Base-by-base conservation (phyloP, 64 coral and sea anemone species). In the Stichodactyla helianthus region DNA sequence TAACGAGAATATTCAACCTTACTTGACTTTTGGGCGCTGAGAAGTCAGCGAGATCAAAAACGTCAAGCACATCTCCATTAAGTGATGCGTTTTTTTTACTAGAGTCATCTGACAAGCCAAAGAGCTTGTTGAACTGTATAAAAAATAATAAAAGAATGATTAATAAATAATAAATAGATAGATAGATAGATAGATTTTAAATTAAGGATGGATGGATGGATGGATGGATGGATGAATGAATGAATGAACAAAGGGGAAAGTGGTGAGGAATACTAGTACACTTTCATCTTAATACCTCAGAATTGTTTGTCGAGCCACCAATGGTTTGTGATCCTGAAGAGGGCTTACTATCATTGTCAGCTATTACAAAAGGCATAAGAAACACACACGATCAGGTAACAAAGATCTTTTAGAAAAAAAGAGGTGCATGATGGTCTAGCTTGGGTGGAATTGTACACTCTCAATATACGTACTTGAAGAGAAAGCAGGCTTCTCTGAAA, bases 41-140 rank as follows among this genome's bases (percentile, higher is more conserved):
- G 31, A 91, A 22, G 20, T 59, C 35, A 12, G 85, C 19, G 19
- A 92, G 79, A 10, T 92, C 90, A 19, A 74, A 78, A 1, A 76
- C 83, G 20, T 83, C 85, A n/a, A 87, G 54, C 52, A 92, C 23
- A 59, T 92, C 53, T 58, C 85, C 90, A 17, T 83, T 87, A 0
- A 92, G 51, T 28, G 74, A 56, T 15, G 79, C 79, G 57, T 78
- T 67, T 60, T 93, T 88, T n/a, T 74, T 74, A 53, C 87, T 54
- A 54, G 84, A 64, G 35, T 82, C 70, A 26, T 87, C 93, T 4
- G 77, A 52, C 8, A 94, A 79, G 10, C 93, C 93, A 84, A 94
- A 94, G 25, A 86, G 82, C 74, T 88, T 94, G 71, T 94, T 94
- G 68, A 94, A 94, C 93, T 94, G 83, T 15, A 79, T 70, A 88